phyloP scores from a whole-genome alignment of 2,888 invertebrate species.

The Lepidonotus clava region DNA sequence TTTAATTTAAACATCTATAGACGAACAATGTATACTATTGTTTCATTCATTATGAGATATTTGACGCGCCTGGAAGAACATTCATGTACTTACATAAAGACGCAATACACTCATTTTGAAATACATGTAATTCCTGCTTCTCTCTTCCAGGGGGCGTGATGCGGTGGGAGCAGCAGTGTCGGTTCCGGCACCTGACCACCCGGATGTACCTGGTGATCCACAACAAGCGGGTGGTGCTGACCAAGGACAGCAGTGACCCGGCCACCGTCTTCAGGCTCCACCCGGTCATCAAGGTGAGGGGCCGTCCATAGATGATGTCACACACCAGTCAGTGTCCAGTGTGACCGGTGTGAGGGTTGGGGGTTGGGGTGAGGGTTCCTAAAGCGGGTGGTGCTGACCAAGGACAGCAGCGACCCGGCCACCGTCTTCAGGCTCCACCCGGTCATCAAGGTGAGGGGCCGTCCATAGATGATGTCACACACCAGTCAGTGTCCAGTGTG shows the following conservation, averaged over 20 bases:
- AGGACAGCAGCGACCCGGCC: slow-evolving; percentile 72
- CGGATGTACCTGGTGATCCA: slow-evolving; percentile 75
- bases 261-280: slow-evolving; percentile 77
- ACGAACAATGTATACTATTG: too few species aligned
- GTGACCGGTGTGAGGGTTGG: too few species aligned
- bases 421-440: slow-evolving; percentile 78
- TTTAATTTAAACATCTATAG: too few species aligned
- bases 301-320: neutral
- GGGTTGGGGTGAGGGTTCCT: too few species aligned
- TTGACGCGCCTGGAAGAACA: too few species aligned
- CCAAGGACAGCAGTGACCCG: slow-evolving; percentile 72
- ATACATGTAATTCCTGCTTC: too few species aligned
- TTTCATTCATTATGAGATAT: too few species aligned
- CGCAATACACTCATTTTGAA: too few species aligned
- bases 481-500: too few species aligned
- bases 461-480: too few species aligned
- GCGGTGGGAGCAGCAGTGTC: slow-evolving; percentile 78
- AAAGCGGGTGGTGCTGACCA: slow-evolving; percentile 72
- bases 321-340: neutral
- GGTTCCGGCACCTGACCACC: slow-evolving; percentile 77
- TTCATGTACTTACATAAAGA: too few species aligned
- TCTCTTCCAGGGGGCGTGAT: slow-evolving; percentile 72
- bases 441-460: slow-evolving; percentile 77
- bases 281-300: slow-evolving; percentile 77
- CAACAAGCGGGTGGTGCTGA: slow-evolving; percentile 71